Conservation (phyloP, 2,888 invertebrate genomes). For the Drosophila kanekoi region DNA sequence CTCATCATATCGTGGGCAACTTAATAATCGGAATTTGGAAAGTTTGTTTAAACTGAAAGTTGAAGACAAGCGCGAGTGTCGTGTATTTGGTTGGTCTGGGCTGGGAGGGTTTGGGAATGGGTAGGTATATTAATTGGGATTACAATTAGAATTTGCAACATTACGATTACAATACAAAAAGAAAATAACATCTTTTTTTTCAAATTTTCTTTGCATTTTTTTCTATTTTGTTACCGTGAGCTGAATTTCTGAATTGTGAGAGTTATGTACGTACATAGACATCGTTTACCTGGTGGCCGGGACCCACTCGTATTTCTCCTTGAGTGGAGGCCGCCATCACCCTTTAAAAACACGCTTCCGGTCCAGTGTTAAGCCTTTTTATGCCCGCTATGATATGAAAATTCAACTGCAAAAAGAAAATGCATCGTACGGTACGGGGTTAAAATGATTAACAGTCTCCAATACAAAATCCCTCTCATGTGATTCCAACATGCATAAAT, state of each 20-base stretch:
- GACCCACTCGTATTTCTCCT: slow-evolving; percentile 92
- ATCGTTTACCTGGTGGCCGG: slow-evolving; percentile 91
- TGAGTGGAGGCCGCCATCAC: slow-evolving; percentile 89
- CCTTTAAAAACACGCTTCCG: slow-evolving; percentile 85
- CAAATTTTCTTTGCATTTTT: slow-evolving; percentile 42
- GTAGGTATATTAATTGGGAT: slow-evolving; percentile 11
- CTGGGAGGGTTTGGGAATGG: not conserved
- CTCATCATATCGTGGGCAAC: slow-evolving; percentile 31
- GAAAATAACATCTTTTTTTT: slow-evolving; percentile 36
- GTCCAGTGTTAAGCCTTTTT: slow-evolving; percentile 85
- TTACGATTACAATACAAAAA: slow-evolving; percentile 64
- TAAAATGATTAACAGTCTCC: slow-evolving; percentile 24
- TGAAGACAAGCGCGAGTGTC: not conserved
- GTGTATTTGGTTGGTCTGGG: not conserved
- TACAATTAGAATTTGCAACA: slow-evolving; percentile 66
- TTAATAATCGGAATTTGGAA: slow-evolving; percentile 12
- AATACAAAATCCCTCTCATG: slow-evolving; percentile 41
- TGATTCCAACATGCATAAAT: slow-evolving; percentile 68
- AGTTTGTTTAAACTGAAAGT: not conserved
- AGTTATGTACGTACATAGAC: slow-evolving; percentile 88
- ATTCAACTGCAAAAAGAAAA: slow-evolving; percentile 78
- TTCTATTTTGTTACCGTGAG: slow-evolving; percentile 86
- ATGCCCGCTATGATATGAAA: slow-evolving; percentile 84
- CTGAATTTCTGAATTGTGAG: slow-evolving; percentile 84
- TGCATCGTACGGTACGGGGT: slow-evolving; percentile 13